phyloP scores from a whole-genome alignment of 30 jellyfish, hydroid and myxozoan species.

The Morbakka virulenta region DNA sequence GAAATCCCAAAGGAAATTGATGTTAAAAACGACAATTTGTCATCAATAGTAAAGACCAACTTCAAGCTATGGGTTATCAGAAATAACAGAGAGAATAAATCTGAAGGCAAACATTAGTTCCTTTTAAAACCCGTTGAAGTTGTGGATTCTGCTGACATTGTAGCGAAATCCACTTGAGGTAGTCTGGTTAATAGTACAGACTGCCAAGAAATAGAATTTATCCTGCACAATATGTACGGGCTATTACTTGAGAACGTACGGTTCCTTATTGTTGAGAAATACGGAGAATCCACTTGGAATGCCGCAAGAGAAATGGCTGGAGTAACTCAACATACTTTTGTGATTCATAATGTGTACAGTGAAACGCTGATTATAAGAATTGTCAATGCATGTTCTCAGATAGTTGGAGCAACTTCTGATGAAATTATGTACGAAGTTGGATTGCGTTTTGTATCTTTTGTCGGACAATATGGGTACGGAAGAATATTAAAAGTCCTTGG shows the following conservation, averaged over 20 bases:
- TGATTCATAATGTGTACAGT: slow-evolving; percentile 43
- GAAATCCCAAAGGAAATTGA: too few relatives aligned
- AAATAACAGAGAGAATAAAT: too few relatives aligned
- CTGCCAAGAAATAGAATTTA: too few relatives aligned
- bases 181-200: too few relatives aligned
- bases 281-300: slow-evolving; percentile 51
- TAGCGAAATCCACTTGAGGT: too few relatives aligned
- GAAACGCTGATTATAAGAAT: slow-evolving; percentile 12
- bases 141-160: too few relatives aligned
- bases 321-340: slow-evolving; percentile 42
- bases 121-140: too few relatives aligned
- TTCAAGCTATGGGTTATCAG: too few relatives aligned
- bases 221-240: slow-evolving; percentile 55
- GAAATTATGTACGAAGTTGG: slow-evolving; percentile 48
- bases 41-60: too few relatives aligned
- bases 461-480: slow-evolving; percentile 42
- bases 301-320: slow-evolving; percentile 42
- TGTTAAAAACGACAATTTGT: too few relatives aligned
- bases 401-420: slow-evolving; percentile 24
- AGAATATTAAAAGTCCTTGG: slow-evolving; percentile 59
- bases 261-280: slow-evolving; percentile 23
- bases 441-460: slow-evolving; percentile 43
- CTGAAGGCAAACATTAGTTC: too few relatives aligned
- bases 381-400: slow-evolving; percentile 54
- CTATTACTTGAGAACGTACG: slow-evolving; percentile 51